Evolutionary conservation across 1,140 invertebrate species (phyloP), one percentile per base, ranked within the genome.

Genomic region (Pseudachorutes palmiensis): DNA sequence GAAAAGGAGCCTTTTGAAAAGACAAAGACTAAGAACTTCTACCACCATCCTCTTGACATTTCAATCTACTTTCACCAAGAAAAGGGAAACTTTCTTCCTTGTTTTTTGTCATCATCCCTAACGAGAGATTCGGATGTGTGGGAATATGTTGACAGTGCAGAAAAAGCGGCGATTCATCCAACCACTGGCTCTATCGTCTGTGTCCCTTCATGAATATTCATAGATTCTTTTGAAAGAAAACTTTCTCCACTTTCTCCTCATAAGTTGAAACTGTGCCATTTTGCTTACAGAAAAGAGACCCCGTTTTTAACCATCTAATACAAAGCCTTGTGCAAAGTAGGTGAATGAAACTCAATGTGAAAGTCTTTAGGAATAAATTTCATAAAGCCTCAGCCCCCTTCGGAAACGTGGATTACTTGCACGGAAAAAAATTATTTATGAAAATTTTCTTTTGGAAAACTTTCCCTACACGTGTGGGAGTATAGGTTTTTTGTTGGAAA

Each of bases 201-300:
- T n/a, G n/a, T n/a, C n/a, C 36, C 19, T 45, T 45, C 51, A 55
- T 55, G 51, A 55, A 55, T 55, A 55, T 55, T 55, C 51, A 55
- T 55, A 5, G 5, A 3, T 55, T 3, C 5, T 9, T 5, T 9
- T 14, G 51, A 16, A 55, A 24, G 51, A 22, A 55, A 24, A 55
- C 12, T 16, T 12, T 55, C 24, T 55, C 24, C 51, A 55, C 12
- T 12, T 22, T 55, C 51, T 12, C 51, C 24, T 22, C 36, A 45
- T 45, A 45, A 45, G 36, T 12, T 55, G 12, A 55, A 55, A 55
- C 12, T 55, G 5, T 55, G 51, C 24, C 51, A 55, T 55, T 55
- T 24, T 55, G 51, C 24, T 55, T 24, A 14, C 5, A 24, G 51
- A 55, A 55, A 55, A 55, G 36, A 41, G 36, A 41, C n/a, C n/a